Percentiles rank a stretch among this genome's conserved stretches.
Evolutionary conservation across 2,113 vertebrate species (phyloP).

Genomic region (Thunnus thynnus): DNA sequence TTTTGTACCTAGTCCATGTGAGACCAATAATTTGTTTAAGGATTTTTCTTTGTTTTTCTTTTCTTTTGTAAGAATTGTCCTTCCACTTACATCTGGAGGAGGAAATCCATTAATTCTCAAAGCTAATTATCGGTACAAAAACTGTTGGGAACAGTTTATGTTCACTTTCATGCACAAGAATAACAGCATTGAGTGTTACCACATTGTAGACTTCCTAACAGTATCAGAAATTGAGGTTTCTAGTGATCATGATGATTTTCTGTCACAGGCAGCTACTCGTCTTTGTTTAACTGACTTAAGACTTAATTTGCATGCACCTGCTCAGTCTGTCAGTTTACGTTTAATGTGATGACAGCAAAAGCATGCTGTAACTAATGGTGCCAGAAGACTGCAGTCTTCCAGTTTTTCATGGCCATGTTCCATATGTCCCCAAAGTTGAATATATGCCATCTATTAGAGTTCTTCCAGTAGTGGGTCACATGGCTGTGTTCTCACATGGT

Average conservation of each 20-base stretch:
- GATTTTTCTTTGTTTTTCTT: conserved; percentile 17
- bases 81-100: conserved; percentile 7
- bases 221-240: no score
- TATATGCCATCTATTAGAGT: not conserved
- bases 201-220: no score
- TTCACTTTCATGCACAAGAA: not conserved
- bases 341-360: no score
- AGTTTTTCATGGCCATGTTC: no score
- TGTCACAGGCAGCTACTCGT: no score
- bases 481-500: not conserved
- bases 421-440: no score
- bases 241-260: no score
- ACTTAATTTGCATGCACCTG: no score
- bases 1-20: conserved; percentile 32
- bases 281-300: no score
- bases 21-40: conserved; percentile 28
- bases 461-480: not conserved
- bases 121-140: not conserved
- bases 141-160: not conserved
- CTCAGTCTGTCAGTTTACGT: no score
- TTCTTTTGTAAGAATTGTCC: not conserved
- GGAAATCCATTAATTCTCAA: not conserved
- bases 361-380: no score
- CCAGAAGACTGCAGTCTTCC: no score
- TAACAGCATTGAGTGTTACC: not conserved